These are phyloP conservation scores for Sepiola atlantica DNA, from an alignment of 2,888 invertebrate species.

Conservation along the genomic window DNA sequence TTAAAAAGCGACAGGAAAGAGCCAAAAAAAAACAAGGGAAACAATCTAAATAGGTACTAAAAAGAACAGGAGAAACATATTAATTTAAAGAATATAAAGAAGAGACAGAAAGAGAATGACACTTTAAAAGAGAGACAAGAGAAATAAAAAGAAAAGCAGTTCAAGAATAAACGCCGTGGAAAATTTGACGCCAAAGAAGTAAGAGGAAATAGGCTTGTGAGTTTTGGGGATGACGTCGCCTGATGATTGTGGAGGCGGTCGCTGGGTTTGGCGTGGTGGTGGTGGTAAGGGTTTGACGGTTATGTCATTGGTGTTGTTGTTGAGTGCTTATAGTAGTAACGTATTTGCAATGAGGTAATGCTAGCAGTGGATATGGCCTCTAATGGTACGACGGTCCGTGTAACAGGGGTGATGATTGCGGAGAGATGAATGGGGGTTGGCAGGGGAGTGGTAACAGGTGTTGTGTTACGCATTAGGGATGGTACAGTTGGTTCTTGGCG, in stretches of 20 bases:
- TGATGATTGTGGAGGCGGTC: neutral
- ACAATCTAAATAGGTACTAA: too few species aligned
- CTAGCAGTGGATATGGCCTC: neutral
- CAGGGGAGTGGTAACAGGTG: neutral
- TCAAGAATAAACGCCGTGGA: neutral
- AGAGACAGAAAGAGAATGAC: neutral
- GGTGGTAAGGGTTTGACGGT: neutral
- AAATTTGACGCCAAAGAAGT: neutral
- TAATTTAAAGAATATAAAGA: neutral
- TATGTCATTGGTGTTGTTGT: constrained; percentile 4
- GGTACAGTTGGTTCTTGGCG: neutral
- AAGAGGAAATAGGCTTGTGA: neutral
- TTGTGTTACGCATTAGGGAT: neutral
- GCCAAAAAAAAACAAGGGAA: too few species aligned
- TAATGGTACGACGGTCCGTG: neutral
- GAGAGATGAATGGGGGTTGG: neutral
- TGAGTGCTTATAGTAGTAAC: neutral
- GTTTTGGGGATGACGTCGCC: neutral
- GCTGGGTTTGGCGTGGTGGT: neutral
- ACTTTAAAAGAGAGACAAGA: too few species aligned
- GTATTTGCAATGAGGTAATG: neutral
- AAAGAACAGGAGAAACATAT: too few species aligned
- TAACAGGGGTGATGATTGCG: neutral
- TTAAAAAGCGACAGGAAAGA: too few species aligned
- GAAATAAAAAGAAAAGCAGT: too few species aligned